Percentiles rank a stretch among this genome's conserved stretches.
phyloP scores from a whole-genome alignment of 2,113 vertebrate species.

The Cacatua alba region DNA sequence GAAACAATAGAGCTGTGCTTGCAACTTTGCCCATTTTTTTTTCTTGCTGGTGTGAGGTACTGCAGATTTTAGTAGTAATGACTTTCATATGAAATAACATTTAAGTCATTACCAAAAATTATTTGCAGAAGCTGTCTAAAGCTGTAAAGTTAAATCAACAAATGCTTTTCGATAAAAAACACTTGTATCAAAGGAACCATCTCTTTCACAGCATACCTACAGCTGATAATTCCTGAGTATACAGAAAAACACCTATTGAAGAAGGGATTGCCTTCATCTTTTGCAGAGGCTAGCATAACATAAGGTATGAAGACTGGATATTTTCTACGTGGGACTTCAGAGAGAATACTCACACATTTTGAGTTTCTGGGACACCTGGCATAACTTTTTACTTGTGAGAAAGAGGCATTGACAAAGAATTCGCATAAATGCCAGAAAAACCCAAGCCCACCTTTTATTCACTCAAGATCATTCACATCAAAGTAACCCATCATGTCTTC shows the following conservation, averaged over 20 bases:
- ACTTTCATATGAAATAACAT: slow-evolving; percentile 65
- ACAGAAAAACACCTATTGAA: neutral
- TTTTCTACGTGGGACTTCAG: neutral
- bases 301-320: neutral
- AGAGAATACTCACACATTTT: neutral
- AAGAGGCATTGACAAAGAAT: neutral
- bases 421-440: neutral
- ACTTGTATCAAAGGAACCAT: slow-evolving; percentile 32
- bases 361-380: neutral
- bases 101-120: slow-evolving; percentile 65
- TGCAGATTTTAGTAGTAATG: slow-evolving; percentile 55
- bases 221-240: neutral
- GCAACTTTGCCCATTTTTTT: neutral
- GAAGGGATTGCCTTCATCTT: neutral
- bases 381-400: neutral
- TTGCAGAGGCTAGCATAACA: neutral
- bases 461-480: neutral
- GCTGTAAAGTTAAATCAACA: slow-evolving; percentile 55
- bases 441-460: slow-evolving; percentile 3
- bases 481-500: slow-evolving; percentile 10
- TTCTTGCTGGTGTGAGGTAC: neutral
- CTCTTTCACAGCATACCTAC: slow-evolving; percentile 12
- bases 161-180: slow-evolving; percentile 33
- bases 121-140: slow-evolving; percentile 52
- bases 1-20: slow-evolving; percentile 31